Evolutionary conservation across 2,113 vertebrate species (phyloP).

Genomic region (Mobula birostris): DNA sequence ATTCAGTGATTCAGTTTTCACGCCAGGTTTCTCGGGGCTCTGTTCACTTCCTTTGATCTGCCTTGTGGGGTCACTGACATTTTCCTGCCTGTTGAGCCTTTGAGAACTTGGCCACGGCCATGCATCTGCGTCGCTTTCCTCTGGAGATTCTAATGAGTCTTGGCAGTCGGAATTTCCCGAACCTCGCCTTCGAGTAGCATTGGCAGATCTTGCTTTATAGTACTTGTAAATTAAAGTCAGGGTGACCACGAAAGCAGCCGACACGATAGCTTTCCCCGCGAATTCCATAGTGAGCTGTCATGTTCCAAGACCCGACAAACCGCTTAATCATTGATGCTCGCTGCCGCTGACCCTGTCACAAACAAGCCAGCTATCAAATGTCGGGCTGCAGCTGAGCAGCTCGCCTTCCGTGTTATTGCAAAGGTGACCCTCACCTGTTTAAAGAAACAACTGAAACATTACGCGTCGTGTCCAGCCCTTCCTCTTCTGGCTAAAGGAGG

Average conservation of each 20-base stretch:
- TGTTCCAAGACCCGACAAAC: neutral
- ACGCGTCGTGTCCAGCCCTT: neutral
- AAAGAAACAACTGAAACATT: neutral
- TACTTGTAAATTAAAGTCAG: conserved; percentile 3
- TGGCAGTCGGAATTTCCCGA: neutral
- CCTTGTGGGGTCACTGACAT: neutral
- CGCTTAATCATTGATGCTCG: neutral
- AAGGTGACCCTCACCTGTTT: neutral
- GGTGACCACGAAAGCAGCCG: conserved; percentile 1
- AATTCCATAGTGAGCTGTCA: conserved; percentile 13
- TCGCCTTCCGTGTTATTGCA: neutral
- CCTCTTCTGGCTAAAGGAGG: neutral
- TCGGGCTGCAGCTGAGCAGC: neutral
- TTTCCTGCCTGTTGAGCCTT: too few species aligned
- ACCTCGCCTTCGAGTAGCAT: neutral
- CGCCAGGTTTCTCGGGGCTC: neutral
- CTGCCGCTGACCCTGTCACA: neutral
- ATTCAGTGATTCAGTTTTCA: neutral
- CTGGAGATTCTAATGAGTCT: neutral
- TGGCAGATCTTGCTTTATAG: neutral
- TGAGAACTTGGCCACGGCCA: neutral
- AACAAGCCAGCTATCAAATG: neutral
- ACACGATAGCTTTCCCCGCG: conserved; percentile 4
- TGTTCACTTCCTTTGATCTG: neutral
- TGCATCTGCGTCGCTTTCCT: neutral